These are phyloP conservation scores for Drosophila neocordata DNA, from an alignment of 1,140 invertebrate genomes.

Conservation along the genomic window DNA sequence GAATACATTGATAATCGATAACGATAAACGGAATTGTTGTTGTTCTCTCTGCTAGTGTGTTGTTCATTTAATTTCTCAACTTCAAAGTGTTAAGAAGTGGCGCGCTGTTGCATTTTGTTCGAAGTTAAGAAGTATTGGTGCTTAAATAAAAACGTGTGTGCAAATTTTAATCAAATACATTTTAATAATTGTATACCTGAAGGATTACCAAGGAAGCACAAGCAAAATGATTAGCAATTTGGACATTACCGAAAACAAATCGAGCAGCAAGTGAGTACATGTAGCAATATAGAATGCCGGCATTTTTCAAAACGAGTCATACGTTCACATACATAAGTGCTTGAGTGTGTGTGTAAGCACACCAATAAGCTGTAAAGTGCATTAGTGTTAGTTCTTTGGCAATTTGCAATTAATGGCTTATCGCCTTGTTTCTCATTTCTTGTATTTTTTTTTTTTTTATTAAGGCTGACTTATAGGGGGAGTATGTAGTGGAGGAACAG, in stretches of 20 bases:
- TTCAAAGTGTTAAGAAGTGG: background rate
- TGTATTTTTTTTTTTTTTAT: conserved; percentile 9
- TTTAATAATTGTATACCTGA: conserved; percentile 6
- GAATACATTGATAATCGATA: no score
- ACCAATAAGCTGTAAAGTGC: background rate
- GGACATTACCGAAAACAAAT: conserved; percentile 69
- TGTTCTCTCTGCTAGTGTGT: no score
- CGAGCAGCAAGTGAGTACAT: conserved; percentile 75
- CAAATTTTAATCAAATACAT: conserved; percentile 7
- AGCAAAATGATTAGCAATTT: conserved; percentile 71
- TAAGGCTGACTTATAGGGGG: background rate
- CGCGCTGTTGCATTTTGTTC: conserved; percentile 24
- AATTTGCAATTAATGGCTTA: conserved; percentile 48
- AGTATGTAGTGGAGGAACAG: conserved; percentile 9
- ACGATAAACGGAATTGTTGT: no score
- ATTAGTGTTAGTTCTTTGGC: conserved; percentile 29
- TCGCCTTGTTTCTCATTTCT: conserved; percentile 13
- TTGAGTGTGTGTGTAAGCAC: conserved; percentile 25
- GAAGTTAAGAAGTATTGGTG: conserved; percentile 9
- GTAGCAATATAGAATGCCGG: conserved; percentile 30
- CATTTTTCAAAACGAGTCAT: conserved; percentile 30
- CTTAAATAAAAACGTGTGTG: conserved; percentile 33
- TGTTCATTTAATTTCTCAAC: background rate
- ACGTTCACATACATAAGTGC: background rate
- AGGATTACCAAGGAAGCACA: background rate